phyloP scores from a whole-genome alignment of 2,797 vertebrate genomes.

The Propithecus perrieri region DNA sequence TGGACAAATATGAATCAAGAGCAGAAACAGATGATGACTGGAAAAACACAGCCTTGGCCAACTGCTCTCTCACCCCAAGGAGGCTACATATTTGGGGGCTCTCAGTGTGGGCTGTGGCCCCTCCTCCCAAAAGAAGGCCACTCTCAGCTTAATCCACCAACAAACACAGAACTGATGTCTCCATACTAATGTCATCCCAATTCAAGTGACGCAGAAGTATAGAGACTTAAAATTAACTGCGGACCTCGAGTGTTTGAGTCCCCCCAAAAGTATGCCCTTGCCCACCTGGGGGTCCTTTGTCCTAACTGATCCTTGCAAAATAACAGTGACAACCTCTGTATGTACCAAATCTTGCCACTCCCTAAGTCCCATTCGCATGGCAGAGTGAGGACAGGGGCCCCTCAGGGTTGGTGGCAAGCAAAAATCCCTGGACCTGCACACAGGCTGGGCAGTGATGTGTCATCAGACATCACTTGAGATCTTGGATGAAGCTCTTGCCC shows the following conservation, averaged over 20 bases:
- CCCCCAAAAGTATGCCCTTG: neutral
- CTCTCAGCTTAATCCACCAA: neutral
- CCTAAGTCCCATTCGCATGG: neutral
- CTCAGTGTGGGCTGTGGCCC: neutral
- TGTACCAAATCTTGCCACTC: neutral
- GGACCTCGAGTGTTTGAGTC: neutral
- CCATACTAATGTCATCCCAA: neutral
- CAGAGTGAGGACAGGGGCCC: accelerated
- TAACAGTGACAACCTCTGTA: neutral
- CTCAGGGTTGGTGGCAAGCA: neutral
- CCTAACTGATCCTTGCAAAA: neutral
- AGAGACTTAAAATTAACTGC: neutral
- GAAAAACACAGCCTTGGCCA: neutral
- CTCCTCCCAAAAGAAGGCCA: neutral
- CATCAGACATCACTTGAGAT: conserved; percentile 9
- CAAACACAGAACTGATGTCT: neutral
- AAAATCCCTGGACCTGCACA: neutral
- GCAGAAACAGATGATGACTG: neutral
- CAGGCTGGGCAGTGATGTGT: neutral
- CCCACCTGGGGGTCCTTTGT: neutral
- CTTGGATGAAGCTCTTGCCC: neutral
- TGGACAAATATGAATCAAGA: neutral
- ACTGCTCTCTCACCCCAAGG: neutral
- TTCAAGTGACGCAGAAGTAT: neutral
- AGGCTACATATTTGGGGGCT: neutral